Base-by-base conservation (phyloP, 2,113 vertebrate species). In the Sceloporus tristichus region DNA sequence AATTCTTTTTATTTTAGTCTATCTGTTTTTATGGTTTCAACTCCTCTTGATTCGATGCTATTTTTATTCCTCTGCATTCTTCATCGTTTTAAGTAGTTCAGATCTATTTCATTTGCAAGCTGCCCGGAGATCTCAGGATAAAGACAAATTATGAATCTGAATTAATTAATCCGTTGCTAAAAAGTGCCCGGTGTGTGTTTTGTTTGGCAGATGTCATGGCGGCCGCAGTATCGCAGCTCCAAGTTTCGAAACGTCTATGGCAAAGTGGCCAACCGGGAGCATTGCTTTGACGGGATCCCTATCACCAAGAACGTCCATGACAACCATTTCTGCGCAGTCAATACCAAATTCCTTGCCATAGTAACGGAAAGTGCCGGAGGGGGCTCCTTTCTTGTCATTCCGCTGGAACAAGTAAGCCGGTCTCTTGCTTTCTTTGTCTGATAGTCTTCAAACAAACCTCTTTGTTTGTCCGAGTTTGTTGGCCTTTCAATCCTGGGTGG, bases 221-320 rank as follows among this genome's bases (percentile, higher is more conserved):
- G 99, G 82, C 98, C 99, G 66, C 98, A 98, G 84, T 99, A 99
- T 97, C 98, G 99, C 97, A 98, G 98, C 97, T 99, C 99, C 97
- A 99, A 99, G 97, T 99, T 99, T 97, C 98, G 98, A 95, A 99
- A 99, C 0, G 99, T 99, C 77, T 99, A 99, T 0, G 99, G 99
- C 85, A 99, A 99, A 95, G 98, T 98, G 86, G 98, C 97, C 85
- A 99, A 97, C 96, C 93, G 99, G 95, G 99, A 99, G 97, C 97
- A 98, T 94, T 99, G 98, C 98, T 99, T 98, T 21, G 99, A 99
- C 0, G 98, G 98, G 1, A 95, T 99, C 71, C 98, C 99, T 92
- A 99, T 99, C 96, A 99, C 98, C 96, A 99, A 98, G 97, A 99
- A 99, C 3, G 99, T 99, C 85, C 98, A 99, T 6, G 99, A 99